These are phyloP conservation scores for Ectobius pallidus DNA, from an alignment of 2,888 invertebrate species.

Conservation along the genomic window DNA sequence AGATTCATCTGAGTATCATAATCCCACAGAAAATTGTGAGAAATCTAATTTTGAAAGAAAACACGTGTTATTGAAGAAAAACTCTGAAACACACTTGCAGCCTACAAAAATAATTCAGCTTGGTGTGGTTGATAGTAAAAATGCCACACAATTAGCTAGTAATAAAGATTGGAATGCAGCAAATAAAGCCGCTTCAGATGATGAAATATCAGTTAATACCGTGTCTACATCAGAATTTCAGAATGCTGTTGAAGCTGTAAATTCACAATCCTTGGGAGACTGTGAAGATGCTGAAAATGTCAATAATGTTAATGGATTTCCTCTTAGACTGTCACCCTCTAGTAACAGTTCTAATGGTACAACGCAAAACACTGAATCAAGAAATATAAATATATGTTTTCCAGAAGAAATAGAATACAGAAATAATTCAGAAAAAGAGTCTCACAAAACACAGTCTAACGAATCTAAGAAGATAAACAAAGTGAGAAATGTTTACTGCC, in stretches of 20 bases:
- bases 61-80: not conserved
- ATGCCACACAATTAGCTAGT: too few relatives aligned
- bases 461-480: not conserved
- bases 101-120: too few relatives aligned
- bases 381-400: not conserved
- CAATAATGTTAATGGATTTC: not conserved
- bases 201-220: not conserved
- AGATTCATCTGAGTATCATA: not conserved
- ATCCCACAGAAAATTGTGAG: not conserved
- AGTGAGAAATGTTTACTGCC: not conserved
- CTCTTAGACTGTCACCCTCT: not conserved
- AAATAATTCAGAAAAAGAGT: too few relatives aligned
- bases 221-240: not conserved
- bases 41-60: not conserved
- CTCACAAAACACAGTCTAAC: not conserved
- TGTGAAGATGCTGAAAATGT: not conserved
- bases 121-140: too few relatives aligned
- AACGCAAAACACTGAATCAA: not conserved
- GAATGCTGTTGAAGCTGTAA: not conserved
- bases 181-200: not conserved
- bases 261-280: not conserved
- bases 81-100: not conserved
- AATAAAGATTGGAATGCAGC: too few relatives aligned
- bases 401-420: not conserved
- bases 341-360: not conserved